These are phyloP conservation scores for Formica aserva DNA, from an alignment of 2,888 invertebrate genomes.

Conservation along the genomic window DNA sequence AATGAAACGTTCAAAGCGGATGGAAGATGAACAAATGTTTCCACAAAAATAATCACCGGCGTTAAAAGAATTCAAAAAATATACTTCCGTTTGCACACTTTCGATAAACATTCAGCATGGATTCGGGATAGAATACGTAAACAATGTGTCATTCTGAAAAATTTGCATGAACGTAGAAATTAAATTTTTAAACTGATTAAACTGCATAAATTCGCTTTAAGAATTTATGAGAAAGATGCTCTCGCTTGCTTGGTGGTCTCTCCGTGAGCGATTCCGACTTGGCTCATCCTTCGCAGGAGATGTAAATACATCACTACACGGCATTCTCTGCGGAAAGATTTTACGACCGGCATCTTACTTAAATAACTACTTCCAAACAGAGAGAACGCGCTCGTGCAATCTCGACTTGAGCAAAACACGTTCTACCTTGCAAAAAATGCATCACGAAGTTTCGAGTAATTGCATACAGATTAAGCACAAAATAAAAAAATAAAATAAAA, in stretches of 20 bases:
- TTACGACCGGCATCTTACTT: constrained; percentile 30
- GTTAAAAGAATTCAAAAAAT: constrained; percentile 14
- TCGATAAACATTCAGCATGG: constrained; percentile 5
- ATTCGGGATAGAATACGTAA: not conserved
- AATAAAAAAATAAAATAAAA: not conserved
- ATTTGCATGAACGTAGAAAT: no score
- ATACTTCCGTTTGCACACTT: constrained; percentile 23
- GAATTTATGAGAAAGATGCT: not conserved
- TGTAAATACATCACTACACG: constrained; percentile 4
- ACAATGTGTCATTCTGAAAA: not conserved
- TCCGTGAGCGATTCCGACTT: constrained; percentile 34
- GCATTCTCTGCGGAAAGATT: constrained; percentile 22
- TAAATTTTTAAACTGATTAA: not conserved
- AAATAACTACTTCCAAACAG: constrained; percentile 34
- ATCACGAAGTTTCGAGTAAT: not conserved
- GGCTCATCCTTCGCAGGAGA: constrained; percentile 32
- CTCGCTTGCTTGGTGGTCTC: constrained; percentile 17
- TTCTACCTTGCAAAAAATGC: constrained; percentile 13
- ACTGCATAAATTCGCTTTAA: constrained; percentile 25
- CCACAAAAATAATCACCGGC: constrained; percentile 39
- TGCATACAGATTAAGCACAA: not conserved
- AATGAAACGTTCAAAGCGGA: constrained; percentile 8
- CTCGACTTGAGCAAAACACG: not conserved
- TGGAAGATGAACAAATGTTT: constrained; percentile 1
- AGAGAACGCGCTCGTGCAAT: not conserved